phyloP scores from a whole-genome alignment of 2,797 vertebrate species.

The Rhinogobio ventralis region DNA sequence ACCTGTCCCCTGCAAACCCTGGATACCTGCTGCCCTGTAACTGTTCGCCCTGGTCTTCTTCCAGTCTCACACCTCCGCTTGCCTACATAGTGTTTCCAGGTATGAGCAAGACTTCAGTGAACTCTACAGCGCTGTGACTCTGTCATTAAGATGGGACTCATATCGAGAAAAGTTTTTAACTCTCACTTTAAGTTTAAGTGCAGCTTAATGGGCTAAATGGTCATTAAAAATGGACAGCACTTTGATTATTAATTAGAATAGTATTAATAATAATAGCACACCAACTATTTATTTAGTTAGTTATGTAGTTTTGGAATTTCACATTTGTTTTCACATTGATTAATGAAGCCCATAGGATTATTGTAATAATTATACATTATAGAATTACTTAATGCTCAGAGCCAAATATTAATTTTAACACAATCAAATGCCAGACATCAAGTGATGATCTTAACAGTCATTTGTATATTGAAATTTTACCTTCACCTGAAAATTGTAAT shows the following conservation, averaged over 20 bases:
- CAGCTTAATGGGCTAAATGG: background rate
- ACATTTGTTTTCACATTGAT: background rate
- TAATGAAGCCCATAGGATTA: background rate
- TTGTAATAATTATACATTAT: background rate
- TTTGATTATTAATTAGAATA: background rate
- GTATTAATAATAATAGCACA: background rate
- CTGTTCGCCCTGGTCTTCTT: slow-evolving; percentile 91
- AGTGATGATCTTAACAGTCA: background rate
- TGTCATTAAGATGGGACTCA: background rate
- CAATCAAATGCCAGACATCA: background rate
- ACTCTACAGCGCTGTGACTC: slow-evolving; percentile 78
- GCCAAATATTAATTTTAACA: background rate
- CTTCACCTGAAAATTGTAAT: background rate
- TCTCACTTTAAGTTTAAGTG: background rate
- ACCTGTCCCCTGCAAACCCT: slow-evolving; percentile 86
- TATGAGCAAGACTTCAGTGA: slow-evolving; percentile 87
- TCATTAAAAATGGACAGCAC: background rate
- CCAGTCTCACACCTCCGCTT: slow-evolving; percentile 90
- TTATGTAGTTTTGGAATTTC: background rate
- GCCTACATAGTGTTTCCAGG: slow-evolving; percentile 95
- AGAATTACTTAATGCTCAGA: background rate
- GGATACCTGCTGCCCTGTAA: slow-evolving; percentile 93
- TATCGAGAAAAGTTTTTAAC: background rate
- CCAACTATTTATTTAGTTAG: background rate
- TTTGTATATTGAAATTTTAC: background rate